These are phyloP conservation scores for Julus scandinavius DNA, from an alignment of 2,888 invertebrate species.

Conservation along the genomic window DNA sequence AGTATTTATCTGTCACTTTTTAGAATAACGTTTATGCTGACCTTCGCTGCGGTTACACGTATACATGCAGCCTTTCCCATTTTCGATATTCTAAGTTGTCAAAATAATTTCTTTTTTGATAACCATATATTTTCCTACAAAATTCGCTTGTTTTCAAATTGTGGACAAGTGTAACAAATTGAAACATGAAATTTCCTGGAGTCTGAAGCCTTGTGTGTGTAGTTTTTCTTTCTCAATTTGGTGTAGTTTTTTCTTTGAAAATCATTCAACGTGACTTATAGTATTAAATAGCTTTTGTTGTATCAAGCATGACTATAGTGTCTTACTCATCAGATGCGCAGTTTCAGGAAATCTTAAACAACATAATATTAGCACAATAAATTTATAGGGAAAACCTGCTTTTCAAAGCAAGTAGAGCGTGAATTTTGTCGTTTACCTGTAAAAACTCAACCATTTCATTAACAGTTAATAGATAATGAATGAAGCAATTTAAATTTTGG, in stretches of 20 bases:
- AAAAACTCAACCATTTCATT: not conserved
- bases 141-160: not conserved
- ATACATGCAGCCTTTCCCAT: not conserved
- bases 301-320: not conserved
- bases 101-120: not conserved
- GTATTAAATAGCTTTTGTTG: not conserved
- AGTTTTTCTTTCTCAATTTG: not conserved
- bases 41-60: not conserved
- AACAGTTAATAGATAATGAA: not conserved
- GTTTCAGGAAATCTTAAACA: not conserved
- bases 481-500: not conserved
- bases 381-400: not conserved
- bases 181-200: not conserved
- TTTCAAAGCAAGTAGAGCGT: slow-evolving; percentile 7
- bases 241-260: not conserved
- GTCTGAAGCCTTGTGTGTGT: not conserved
- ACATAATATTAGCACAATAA: not conserved
- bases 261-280: not conserved
- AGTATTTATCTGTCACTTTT: not conserved
- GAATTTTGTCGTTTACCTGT: slow-evolving; percentile 3
- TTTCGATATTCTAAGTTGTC: not conserved
- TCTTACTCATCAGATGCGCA: not conserved
- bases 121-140: not conserved
- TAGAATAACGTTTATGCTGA: not conserved
- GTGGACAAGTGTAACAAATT: slow-evolving; percentile 18